Percentiles rank a stretch among this genome's conserved stretches.
These are phyloP conservation scores for Acronicta leporina DNA, from an alignment of 2,888 invertebrate genomes.

Conservation along the genomic window DNA sequence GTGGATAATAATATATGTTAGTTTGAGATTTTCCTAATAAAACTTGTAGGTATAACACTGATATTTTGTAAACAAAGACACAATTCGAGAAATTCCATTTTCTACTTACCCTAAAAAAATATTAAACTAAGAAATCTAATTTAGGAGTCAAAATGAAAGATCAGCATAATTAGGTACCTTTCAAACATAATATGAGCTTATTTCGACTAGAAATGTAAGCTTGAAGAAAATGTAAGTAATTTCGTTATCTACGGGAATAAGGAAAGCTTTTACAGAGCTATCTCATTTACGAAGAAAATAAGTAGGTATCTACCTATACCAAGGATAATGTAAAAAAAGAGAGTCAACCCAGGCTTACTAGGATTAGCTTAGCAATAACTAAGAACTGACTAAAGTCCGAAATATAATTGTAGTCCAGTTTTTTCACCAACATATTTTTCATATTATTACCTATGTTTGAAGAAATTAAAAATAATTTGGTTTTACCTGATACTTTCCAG, in stretches of 20 bases:
- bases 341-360: slow-evolving; percentile 50
- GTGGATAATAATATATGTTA: too few relatives aligned
- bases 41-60: too few relatives aligned
- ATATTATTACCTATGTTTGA: not conserved
- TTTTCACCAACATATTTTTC: slow-evolving; percentile 32
- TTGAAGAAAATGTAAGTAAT: slow-evolving; percentile 48
- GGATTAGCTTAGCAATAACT: slow-evolving; percentile 48
- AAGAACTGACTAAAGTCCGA: slow-evolving; percentile 43
- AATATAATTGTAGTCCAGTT: slow-evolving; percentile 46
- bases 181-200: slow-evolving; percentile 40
- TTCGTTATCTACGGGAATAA: slow-evolving; percentile 45
- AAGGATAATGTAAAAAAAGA: slow-evolving; percentile 46
- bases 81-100: slow-evolving; percentile 22
- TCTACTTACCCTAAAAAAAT: slow-evolving; percentile 29
- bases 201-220: slow-evolving; percentile 48
- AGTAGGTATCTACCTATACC: slow-evolving; percentile 42
- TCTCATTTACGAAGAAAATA: slow-evolving; percentile 50
- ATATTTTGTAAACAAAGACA: too few relatives aligned
- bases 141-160: slow-evolving; percentile 38
- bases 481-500: too few relatives aligned
- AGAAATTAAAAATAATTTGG: not conserved
- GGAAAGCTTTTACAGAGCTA: slow-evolving; percentile 46
- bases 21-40: too few relatives aligned
- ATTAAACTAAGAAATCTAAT: slow-evolving; percentile 35
- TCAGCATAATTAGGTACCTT: slow-evolving; percentile 48